phyloP scores from a whole-genome alignment of 2,113 vertebrate species.

The Cheilinus undulatus region DNA sequence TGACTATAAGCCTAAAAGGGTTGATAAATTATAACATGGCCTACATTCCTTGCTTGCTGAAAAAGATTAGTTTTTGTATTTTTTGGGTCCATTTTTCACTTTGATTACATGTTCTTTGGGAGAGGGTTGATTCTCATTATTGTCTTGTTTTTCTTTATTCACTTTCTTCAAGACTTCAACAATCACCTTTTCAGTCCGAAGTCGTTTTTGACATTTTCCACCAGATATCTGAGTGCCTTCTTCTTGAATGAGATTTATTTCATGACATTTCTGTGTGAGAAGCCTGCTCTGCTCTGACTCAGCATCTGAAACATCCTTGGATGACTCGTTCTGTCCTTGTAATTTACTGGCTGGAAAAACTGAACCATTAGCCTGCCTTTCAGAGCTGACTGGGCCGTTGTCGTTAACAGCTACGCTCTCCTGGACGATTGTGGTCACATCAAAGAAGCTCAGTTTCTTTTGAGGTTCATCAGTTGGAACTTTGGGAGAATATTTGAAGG shows the following conservation, averaged over 20 bases:
- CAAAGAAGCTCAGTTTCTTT: slow-evolving; percentile 83
- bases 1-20: not conserved
- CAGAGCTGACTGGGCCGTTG: slow-evolving; percentile 71
- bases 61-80: slow-evolving; percentile 9
- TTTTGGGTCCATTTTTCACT: slow-evolving; percentile 32
- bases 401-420: slow-evolving; percentile 73
- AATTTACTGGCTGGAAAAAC: slow-evolving; percentile 63
- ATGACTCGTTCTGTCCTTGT: slow-evolving; percentile 78
- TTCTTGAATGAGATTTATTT: slow-evolving; percentile 83
- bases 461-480: slow-evolving; percentile 76
- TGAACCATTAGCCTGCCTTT: slow-evolving; percentile 81
- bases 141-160: slow-evolving; percentile 64
- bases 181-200: slow-evolving; percentile 16
- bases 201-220: slow-evolving; percentile 12
- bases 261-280: slow-evolving; percentile 75
- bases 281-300: slow-evolving; percentile 80
- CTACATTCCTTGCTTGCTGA: not conserved
- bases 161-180: slow-evolving; percentile 57
- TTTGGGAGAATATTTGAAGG: slow-evolving; percentile 80
- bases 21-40: not conserved
- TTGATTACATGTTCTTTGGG: slow-evolving; percentile 5
- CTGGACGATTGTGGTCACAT: slow-evolving; percentile 81
- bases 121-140: slow-evolving; percentile 26
- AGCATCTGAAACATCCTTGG: slow-evolving; percentile 82
- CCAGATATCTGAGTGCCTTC: slow-evolving; percentile 17